phyloP scores from a whole-genome alignment of 2,113 vertebrate genomes.

The Oryzias melastigma region DNA sequence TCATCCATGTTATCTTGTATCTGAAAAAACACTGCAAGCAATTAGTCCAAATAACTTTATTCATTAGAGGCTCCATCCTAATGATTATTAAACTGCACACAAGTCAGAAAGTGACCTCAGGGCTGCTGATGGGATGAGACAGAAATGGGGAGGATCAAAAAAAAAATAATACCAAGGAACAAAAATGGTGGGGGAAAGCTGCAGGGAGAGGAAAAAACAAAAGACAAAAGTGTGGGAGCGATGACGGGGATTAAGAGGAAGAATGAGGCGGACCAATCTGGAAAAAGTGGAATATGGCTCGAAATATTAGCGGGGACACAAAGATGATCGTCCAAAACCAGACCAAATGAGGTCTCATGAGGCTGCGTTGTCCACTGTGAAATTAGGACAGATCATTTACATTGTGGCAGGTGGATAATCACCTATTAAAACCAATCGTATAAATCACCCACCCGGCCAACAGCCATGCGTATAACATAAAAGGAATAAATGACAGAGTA shows the following conservation, averaged over 20 bases:
- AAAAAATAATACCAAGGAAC: slow-evolving; percentile 10
- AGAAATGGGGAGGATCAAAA: slow-evolving; percentile 4
- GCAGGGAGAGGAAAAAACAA: slow-evolving; percentile 41
- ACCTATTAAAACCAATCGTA: slow-evolving; percentile 41
- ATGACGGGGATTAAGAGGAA: slow-evolving; percentile 55
- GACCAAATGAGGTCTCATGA: slow-evolving; percentile 20
- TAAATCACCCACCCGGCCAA: slow-evolving; percentile 35
- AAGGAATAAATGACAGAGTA: slow-evolving; percentile 50
- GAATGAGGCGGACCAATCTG: slow-evolving; percentile 42
- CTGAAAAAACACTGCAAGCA: slow-evolving; percentile 71
- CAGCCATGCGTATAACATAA: slow-evolving; percentile 39
- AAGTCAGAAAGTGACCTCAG: slow-evolving; percentile 63
- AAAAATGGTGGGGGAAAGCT: slow-evolving; percentile 34
- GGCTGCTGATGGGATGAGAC: slow-evolving; percentile 41
- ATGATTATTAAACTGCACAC: slow-evolving; percentile 77
- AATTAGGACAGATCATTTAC: slow-evolving; percentile 55
- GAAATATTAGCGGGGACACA: slow-evolving; percentile 29
- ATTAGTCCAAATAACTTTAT: slow-evolving; percentile 78
- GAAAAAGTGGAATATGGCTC: slow-evolving; percentile 36
- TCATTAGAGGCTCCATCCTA: slow-evolving; percentile 72
- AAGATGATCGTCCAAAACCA: slow-evolving; percentile 16
- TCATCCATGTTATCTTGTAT: slow-evolving; percentile 43
- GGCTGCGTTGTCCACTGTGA: slow-evolving; percentile 26
- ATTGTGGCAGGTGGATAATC: slow-evolving; percentile 59
- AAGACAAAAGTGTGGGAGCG: slow-evolving; percentile 50